A percentile compares a stretch with the other conserved stretches of the same genome.
Evolutionary conservation across 2,797 vertebrate genomes (phyloP).

Genomic region (Sebastolobus alascanus): DNA sequence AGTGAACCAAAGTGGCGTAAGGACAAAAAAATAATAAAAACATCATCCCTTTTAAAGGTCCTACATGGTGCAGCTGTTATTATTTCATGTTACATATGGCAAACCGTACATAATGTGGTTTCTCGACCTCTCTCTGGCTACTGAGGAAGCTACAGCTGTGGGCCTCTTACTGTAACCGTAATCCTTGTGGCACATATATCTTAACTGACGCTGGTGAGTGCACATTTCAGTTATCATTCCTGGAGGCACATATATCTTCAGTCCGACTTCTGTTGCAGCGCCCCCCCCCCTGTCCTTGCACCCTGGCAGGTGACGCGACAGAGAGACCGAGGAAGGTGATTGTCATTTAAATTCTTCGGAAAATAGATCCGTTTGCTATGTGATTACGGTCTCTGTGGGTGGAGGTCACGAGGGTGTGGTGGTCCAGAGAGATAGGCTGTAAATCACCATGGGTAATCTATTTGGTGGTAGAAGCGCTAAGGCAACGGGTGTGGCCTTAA

Average conservation of each 20-base stretch:
- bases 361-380: conserved; percentile 67
- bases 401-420: conserved; percentile 52
- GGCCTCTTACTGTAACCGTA: conserved; percentile 75
- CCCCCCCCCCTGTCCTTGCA: conserved; percentile 55
- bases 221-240: conserved; percentile 79
- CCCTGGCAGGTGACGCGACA: conserved; percentile 75
- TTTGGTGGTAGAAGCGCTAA: conserved; percentile 44
- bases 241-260: conserved; percentile 66
- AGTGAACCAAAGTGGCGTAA: conserved; percentile 28
- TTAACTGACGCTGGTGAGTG: conserved; percentile 67
- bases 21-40: conserved; percentile 46
- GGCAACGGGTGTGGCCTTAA: conserved; percentile 50
- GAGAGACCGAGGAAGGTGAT: conserved; percentile 42
- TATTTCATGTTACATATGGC: conserved; percentile 73
- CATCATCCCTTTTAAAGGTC: conserved; percentile 54
- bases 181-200: conserved; percentile 79
- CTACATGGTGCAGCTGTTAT: conserved; percentile 74
- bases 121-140: conserved; percentile 63
- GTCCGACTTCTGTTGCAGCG: conserved; percentile 41
- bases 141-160: conserved; percentile 81
- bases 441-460: conserved; percentile 72
- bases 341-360: conserved; percentile 62
- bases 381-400: conserved; percentile 45
- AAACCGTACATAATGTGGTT: conserved; percentile 73
- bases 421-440: conserved; percentile 51